Evolutionary conservation across 1,140 invertebrate genomes (phyloP).

Genomic region (Apis dorsata): DNA sequence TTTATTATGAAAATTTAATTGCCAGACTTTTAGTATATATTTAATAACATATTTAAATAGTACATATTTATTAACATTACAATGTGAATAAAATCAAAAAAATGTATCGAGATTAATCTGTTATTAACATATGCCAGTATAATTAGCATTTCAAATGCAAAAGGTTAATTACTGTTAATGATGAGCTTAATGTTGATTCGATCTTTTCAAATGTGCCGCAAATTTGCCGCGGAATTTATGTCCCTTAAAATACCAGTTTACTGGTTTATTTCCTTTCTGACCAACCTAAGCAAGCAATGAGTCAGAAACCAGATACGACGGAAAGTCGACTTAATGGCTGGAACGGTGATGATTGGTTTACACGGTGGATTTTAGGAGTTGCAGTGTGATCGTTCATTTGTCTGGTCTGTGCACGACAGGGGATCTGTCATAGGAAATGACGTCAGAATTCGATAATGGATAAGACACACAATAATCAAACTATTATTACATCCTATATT

Average conservation of each 20-base stretch:
- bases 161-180: background rate
- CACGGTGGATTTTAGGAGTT: constrained; percentile 25
- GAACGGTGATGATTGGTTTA: constrained; percentile 27
- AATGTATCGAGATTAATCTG: no score
- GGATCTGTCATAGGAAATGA: constrained; percentile 28
- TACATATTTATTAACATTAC: no score
- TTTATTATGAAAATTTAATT: no score
- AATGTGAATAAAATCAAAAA: no score
- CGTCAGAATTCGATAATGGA: constrained; percentile 47
- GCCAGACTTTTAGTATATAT: no score
- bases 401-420: background rate
- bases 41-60: no score
- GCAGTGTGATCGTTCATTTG: background rate
- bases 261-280: constrained; percentile 19
- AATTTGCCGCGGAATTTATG: constrained; percentile 15
- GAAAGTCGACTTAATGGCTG: constrained; percentile 27
- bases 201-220: background rate
- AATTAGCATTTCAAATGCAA: no score
- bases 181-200: background rate
- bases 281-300: constrained; percentile 24
- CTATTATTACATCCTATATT: background rate
- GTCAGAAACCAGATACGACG: constrained; percentile 26
- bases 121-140: no score
- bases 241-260: constrained; percentile 20
- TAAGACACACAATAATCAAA: background rate